Conservation (phyloP, 1,140 invertebrate species). For the Orchesella cincta region DNA sequence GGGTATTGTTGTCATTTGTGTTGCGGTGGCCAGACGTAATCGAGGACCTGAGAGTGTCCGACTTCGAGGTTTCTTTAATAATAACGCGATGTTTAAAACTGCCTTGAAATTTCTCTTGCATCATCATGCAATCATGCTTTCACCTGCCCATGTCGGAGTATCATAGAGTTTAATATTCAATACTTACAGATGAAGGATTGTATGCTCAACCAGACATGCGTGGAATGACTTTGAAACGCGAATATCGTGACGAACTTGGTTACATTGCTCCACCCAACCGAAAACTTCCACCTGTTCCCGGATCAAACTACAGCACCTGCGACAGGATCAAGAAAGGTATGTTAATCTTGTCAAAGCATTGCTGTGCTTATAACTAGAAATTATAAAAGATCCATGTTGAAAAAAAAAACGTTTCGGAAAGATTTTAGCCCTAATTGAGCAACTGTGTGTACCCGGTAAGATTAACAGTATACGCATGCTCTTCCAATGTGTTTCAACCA, state of each 20-base stretch:
- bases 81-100: background rate
- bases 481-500: too few relatives aligned
- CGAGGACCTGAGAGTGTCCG: conserved; percentile 73
- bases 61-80: conserved; percentile 66
- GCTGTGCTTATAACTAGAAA: conserved; percentile 72
- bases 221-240: conserved; percentile 55
- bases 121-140: too few relatives aligned
- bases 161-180: background rate
- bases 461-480: too few relatives aligned
- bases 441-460: background rate
- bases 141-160: background rate
- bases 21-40: conserved; percentile 75
- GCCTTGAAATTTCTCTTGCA: too few relatives aligned
- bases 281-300: conserved; percentile 85
- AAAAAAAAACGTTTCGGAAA: background rate
- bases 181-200: conserved; percentile 75
- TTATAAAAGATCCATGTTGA: background rate
- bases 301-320: conserved; percentile 89
- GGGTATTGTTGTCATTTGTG: conserved; percentile 83
- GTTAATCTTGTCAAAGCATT: conserved; percentile 53
- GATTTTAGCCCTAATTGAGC: background rate
- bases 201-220: conserved; percentile 59
- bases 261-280: conserved; percentile 90
- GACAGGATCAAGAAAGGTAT: conserved; percentile 89
- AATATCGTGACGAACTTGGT: conserved; percentile 81